Base-by-base conservation (phyloP, 2,888 invertebrate genomes). In the Cephus pygmeus region DNA sequence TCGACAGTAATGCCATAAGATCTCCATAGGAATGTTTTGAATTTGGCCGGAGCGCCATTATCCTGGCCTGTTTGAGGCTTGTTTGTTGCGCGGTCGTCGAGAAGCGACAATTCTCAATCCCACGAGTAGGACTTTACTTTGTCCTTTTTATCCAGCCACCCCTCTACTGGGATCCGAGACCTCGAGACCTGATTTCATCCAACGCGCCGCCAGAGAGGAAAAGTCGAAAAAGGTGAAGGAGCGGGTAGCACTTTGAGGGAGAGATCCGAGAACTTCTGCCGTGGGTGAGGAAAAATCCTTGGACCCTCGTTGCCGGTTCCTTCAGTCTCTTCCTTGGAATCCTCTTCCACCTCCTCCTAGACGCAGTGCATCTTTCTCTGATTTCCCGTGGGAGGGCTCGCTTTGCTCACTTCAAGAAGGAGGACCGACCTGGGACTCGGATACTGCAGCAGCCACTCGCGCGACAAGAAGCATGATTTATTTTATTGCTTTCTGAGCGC, bases 341-440 rank as follows among this genome's bases (percentile, higher is more conserved):
- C 56, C 23, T 56, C 56, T 56, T 56, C 56, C 23, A 9, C 56
- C 69, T 33, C 69, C 77, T 11, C 40, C 79, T 35, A 74, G 79
- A 79, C 85, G 85, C 84, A 85, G 85, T 88, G 87, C 89, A 90
- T 89, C 87, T 89, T 89, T 89, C 87, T 88, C 86, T 89, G 88
- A 90, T 90, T 90, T 90, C 89, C 89, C 89, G 79, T 56, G 89
- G 88, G 89, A 87, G 78, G 82, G 83, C 82, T 86, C 83, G 79
- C 79, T 80, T 83, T 81, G 80, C 81, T 77, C 78, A 77, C 77
- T 75, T 71, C 71, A 78, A 78, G 75, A 69, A 73, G 75, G 36
- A 71, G 71, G 34, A 34, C 33, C 34, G 31, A 34, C 71, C 31
- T 31, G 71, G 71, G 71, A 34, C 35, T 33, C 35, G 75, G 35